These are phyloP conservation scores for Caerostris extrusa DNA, from an alignment of 1,140 invertebrate species.

Conservation along the genomic window DNA sequence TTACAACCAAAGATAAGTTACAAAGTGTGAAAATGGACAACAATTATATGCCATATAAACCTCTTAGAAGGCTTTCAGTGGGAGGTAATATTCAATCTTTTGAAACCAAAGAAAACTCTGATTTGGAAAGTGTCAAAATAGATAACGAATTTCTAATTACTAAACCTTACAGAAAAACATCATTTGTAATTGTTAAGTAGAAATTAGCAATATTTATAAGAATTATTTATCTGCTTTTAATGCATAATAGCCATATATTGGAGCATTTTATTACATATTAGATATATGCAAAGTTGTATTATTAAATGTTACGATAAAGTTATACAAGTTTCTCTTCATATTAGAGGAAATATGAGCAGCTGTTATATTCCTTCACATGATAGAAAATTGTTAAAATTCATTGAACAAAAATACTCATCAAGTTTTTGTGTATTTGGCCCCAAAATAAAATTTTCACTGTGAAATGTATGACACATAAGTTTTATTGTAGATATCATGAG, in stretches of 20 bases:
- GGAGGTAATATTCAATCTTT: neutral
- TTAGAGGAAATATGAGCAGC: too few species aligned
- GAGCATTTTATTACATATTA: neutral
- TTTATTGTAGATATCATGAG: neutral
- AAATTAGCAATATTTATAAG: neutral
- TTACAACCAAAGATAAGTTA: neutral
- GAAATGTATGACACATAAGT: too few species aligned
- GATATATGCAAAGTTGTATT: neutral
- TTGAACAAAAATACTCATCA: too few species aligned
- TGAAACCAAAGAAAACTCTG: neutral
- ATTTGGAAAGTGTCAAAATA: constrained; percentile 11
- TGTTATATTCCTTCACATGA: too few species aligned
- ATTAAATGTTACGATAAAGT: too few species aligned
- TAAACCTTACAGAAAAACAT: constrained; percentile 35
- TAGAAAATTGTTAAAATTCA: too few species aligned
- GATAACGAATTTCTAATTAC: neutral
- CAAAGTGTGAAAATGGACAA: constrained; percentile 6
- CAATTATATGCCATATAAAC: neutral
- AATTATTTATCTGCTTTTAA: constrained; percentile 13
- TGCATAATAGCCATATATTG: neutral
- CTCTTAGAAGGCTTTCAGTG: neutral
- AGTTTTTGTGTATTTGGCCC: too few species aligned
- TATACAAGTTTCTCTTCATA: too few species aligned
- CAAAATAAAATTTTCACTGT: too few species aligned
- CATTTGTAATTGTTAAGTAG: constrained; percentile 50